A percentile compares a stretch with the other conserved stretches of the same genome.
These are phyloP conservation scores for Sebastes iracundus DNA, from an alignment of 2,797 vertebrate species.

Conservation along the genomic window DNA sequence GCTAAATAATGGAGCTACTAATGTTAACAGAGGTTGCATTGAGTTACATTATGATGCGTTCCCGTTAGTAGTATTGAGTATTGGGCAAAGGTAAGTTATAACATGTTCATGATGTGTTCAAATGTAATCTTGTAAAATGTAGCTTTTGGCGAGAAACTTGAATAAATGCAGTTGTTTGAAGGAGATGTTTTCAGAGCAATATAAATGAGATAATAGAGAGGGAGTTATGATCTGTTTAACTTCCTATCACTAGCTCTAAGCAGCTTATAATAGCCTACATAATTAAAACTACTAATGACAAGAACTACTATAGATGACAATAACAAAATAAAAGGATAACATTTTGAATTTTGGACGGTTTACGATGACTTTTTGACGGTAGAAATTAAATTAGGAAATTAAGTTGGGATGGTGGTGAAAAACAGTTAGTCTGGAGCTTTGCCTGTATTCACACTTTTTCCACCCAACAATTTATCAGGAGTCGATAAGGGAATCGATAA, in stretches of 20 bases:
- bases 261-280: background rate
- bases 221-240: background rate
- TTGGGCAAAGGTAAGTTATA: no score
- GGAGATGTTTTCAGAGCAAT: background rate
- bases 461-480: background rate
- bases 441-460: background rate
- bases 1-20: no score
- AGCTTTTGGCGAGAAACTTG: background rate
- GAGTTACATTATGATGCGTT: no score
- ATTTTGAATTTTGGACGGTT: background rate
- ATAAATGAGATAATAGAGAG: accelerated
- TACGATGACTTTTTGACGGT: background rate
- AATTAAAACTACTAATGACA: background rate
- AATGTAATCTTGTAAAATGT: background rate
- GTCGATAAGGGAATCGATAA: background rate
- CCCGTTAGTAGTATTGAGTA: no score
- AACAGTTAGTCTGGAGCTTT: no score
- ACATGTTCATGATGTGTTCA: background rate
- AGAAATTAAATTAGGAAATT: no score
- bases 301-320: background rate
- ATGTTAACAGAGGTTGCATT: no score
- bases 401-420: no score
- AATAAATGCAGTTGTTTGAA: background rate
- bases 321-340: no score
- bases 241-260: background rate